Conservation (phyloP, 2,888 invertebrate genomes). For the Raillietiella orientalis region DNA sequence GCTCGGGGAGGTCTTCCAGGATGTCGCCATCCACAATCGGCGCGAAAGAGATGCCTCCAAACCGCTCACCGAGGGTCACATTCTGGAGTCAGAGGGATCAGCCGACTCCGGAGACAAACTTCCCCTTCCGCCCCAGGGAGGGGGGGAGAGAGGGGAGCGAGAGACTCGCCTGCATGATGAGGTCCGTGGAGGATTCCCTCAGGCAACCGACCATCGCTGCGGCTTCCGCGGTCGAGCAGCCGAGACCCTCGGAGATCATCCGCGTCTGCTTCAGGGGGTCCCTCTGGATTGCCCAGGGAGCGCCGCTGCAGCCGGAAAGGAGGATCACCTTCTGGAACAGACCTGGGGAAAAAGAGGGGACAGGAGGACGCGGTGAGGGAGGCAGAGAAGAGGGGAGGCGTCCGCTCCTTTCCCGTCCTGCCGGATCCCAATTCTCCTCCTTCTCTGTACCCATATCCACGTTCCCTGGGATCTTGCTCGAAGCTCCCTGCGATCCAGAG, state of each 20-base stretch:
- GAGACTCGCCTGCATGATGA: slow-evolving; percentile 9
- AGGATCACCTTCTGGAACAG: slow-evolving; percentile 18
- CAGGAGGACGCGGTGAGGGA: background rate
- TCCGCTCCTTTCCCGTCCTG: too few relatives aligned
- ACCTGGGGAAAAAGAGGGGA: slow-evolving; percentile 8
- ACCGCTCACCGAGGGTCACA: slow-evolving; percentile 10
- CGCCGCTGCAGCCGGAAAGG: slow-evolving; percentile 19
- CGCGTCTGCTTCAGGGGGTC: slow-evolving; percentile 11
- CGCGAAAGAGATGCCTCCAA: slow-evolving; percentile 12
- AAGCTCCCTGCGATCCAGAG: too few relatives aligned
- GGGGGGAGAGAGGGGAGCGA: slow-evolving; percentile 2
- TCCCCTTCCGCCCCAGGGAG: background rate
- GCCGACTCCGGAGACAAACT: slow-evolving; percentile 1
- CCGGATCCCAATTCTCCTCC: too few relatives aligned
- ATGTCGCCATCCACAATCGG: slow-evolving; percentile 13
- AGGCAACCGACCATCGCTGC: slow-evolving; percentile 10
- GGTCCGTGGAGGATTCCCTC: slow-evolving; percentile 9
- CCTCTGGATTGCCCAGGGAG: slow-evolving; percentile 16
- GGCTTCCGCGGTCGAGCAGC: slow-evolving; percentile 10
- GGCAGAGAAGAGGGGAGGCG: too few relatives aligned
- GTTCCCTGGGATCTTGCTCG: too few relatives aligned
- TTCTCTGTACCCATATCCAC: too few relatives aligned
- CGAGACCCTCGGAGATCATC: slow-evolving; percentile 10
- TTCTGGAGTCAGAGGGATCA: slow-evolving; percentile 6
- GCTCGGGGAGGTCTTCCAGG: slow-evolving; percentile 11